phyloP scores from a whole-genome alignment of 2,797 vertebrate species.

The Mus minutoides region DNA sequence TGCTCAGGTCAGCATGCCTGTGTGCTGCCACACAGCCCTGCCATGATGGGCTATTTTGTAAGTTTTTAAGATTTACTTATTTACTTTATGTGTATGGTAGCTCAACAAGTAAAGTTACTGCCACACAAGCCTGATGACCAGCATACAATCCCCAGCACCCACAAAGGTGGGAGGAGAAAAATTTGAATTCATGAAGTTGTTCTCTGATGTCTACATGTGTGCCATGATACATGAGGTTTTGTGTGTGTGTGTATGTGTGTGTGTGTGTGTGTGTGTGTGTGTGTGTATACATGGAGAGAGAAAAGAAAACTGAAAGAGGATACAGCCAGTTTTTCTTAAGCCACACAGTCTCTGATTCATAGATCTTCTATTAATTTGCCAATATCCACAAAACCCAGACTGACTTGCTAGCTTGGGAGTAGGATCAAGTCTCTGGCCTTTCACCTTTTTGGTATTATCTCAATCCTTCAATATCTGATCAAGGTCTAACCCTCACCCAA shows the following conservation, averaged over 20 bases:
- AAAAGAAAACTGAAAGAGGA: background rate
- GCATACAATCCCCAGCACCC: background rate
- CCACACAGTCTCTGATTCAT: background rate
- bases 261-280: background rate
- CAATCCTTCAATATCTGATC: background rate
- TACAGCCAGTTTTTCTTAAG: conserved; percentile 36
- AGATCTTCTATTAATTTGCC: background rate
- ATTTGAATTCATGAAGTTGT: background rate
- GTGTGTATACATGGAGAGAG: background rate
- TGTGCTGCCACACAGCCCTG: background rate
- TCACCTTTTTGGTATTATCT: background rate
- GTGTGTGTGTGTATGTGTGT: no score
- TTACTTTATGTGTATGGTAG: background rate
- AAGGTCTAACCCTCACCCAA: background rate
- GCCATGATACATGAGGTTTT: background rate
- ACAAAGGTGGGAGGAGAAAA: background rate
- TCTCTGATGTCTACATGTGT: background rate
- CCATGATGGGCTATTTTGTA: background rate
- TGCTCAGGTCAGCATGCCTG: background rate
- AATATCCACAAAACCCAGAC: background rate
- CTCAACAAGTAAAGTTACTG: background rate
- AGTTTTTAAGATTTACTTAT: background rate
- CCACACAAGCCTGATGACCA: background rate
- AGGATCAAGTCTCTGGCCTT: background rate
- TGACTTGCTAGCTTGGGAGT: conserved; percentile 9